Percentiles rank a stretch among this genome's conserved stretches.
These are phyloP conservation scores for Psittacus erithacus DNA, from an alignment of 2,113 vertebrate genomes.

Conservation along the genomic window DNA sequence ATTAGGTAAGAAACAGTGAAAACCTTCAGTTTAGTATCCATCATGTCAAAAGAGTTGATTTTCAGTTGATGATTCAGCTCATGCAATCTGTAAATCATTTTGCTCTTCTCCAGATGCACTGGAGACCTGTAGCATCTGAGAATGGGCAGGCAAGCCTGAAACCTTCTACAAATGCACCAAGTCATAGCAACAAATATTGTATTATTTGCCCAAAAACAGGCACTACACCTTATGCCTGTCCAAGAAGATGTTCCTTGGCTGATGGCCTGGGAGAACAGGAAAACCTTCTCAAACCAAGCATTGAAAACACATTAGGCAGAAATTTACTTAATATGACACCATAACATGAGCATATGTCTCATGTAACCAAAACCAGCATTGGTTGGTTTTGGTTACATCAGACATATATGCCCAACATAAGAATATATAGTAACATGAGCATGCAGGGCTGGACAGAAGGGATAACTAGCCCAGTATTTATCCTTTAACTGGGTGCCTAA, in stretches of 20 bases:
- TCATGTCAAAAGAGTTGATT: not conserved
- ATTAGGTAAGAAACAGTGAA: not conserved
- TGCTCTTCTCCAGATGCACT: not conserved
- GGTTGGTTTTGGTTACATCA: too few relatives aligned
- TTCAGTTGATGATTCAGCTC: not conserved
- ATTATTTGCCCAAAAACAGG: not conserved
- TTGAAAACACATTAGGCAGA: not conserved
- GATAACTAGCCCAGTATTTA: not conserved
- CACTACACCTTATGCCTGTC: not conserved
- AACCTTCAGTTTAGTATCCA: not conserved
- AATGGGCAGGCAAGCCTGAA: not conserved
- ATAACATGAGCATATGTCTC: fast-evolving
- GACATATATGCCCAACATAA: not conserved
- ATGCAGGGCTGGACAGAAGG: not conserved
- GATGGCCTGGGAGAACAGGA: not conserved
- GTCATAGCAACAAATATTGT: not conserved
- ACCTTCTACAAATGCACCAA: not conserved
- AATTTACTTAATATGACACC: not conserved
- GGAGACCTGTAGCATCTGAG: not conserved
- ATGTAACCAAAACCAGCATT: not conserved
- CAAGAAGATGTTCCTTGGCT: not conserved
- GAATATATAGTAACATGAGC: not conserved
- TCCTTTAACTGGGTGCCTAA: not conserved
- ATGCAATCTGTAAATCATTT: not conserved
- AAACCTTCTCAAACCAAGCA: not conserved